Evolutionary conservation across 2,113 vertebrate species (phyloP).

Genomic region (Anguilla rostrata): DNA sequence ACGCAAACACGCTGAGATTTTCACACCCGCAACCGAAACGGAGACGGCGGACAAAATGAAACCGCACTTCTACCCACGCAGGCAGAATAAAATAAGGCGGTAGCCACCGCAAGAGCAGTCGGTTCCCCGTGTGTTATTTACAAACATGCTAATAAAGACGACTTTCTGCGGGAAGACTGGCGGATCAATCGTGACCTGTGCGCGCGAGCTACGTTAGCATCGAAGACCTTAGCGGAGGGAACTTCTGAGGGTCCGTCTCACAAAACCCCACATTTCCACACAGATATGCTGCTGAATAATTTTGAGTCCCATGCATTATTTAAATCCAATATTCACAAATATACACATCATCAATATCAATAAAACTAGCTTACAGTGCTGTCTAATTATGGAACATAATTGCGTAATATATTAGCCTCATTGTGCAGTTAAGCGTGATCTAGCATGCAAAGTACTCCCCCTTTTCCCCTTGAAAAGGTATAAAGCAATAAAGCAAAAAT

Average conservation of each 20-base stretch:
- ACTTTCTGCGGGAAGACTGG: background rate
- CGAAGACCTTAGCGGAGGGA: background rate
- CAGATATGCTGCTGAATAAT: conserved; percentile 1
- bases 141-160: background rate
- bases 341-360: conserved; percentile 10
- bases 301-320: background rate
- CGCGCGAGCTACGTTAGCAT: background rate
- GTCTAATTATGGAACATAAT: conserved; percentile 12
- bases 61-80: background rate
- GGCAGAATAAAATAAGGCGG: background rate
- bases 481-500: background rate
- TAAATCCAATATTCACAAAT: conserved; percentile 6
- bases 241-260: background rate
- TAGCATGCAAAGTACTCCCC: conserved; percentile 12
- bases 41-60: background rate
- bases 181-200: background rate
- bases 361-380: background rate
- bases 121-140: background rate
- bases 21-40: background rate
- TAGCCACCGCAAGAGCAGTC: background rate
- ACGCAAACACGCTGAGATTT: background rate
- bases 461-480: conserved; percentile 13
- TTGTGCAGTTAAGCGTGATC: conserved; percentile 21
- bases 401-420: conserved; percentile 11
- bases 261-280: background rate